Conservation (phyloP, 2,113 vertebrate species). For the Oryzias javanicus region DNA sequence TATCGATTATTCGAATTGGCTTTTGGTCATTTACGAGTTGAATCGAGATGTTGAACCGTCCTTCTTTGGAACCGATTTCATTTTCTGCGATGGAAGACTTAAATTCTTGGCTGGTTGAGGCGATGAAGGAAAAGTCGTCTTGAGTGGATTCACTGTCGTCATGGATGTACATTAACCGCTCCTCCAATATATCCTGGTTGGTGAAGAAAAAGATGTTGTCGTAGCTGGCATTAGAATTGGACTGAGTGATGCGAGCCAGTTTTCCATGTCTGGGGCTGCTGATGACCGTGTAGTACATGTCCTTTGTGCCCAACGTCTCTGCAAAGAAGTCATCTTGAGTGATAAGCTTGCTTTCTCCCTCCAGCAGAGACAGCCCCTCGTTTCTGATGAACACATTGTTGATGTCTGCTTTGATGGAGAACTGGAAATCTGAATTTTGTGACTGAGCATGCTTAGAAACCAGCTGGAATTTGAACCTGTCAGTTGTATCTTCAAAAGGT, state of each 20-base stretch:
- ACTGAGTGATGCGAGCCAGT: conserved; percentile 78
- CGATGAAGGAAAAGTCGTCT: conserved; percentile 82
- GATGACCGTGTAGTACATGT: conserved; percentile 80
- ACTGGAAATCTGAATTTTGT: conserved; percentile 77
- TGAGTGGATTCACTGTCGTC: conserved; percentile 84
- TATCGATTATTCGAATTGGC: conserved; percentile 81
- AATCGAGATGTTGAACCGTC: conserved; percentile 80
- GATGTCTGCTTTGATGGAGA: conserved; percentile 82
- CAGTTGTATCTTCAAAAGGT: conserved; percentile 73
- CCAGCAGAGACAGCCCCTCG: conserved; percentile 78
- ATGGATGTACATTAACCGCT: conserved; percentile 85
- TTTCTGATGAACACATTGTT: conserved; percentile 81
- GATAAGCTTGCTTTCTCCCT: conserved; percentile 88
- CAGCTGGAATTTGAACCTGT: conserved; percentile 84
- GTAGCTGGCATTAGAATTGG: conserved; percentile 74
- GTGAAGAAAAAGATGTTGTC: conserved; percentile 80
- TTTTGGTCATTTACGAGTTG: conserved; percentile 89
- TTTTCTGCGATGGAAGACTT: conserved; percentile 47
- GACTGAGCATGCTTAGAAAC: conserved; percentile 84
- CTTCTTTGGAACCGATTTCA: conserved; percentile 71
- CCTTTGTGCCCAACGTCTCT: conserved; percentile 78
- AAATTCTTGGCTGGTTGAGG: conserved; percentile 62
- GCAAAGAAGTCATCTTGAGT: conserved; percentile 82
- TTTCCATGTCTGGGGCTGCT: conserved; percentile 82
- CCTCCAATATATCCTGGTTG: conserved; percentile 78